phyloP scores from a whole-genome alignment of 2,888 invertebrate genomes.

The Morinoia aosen region DNA sequence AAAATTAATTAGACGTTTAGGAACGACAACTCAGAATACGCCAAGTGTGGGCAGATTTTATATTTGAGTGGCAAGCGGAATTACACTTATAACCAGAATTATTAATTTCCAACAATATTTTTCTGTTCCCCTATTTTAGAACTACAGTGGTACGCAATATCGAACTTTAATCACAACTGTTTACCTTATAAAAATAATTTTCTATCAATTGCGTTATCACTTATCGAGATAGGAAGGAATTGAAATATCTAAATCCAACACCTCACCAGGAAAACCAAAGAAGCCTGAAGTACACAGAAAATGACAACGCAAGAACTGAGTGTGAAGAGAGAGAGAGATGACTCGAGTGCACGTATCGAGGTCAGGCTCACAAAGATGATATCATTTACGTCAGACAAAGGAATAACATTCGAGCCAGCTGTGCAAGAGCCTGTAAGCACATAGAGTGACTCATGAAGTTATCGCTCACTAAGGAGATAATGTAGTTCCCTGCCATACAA shows the following conservation, averaged over 20 bases:
- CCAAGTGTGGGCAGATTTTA: neutral
- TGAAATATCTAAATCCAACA: neutral
- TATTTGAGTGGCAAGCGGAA: neutral
- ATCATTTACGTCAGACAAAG: constrained; percentile 12
- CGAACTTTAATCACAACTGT: neutral
- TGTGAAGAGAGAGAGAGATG: neutral
- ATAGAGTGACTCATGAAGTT: neutral
- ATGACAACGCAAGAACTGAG: neutral
- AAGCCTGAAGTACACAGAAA: neutral
- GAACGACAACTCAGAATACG: neutral
- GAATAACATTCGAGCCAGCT: neutral
- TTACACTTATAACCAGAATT: neutral
- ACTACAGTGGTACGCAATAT: no score
- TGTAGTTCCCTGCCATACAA: neutral
- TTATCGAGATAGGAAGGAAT: neutral
- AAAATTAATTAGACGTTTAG: neutral
- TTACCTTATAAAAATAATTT: neutral
- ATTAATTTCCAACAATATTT: neutral
- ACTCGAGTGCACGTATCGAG: neutral
- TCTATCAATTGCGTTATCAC: neutral
- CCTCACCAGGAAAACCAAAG: neutral
- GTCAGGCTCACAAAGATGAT: neutral
- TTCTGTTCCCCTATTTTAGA: neutral
- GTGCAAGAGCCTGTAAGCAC: neutral
- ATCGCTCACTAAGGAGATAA: neutral